Evolutionary conservation across 2,113 vertebrate species (phyloP).

Genomic region (Cettia cetti): DNA sequence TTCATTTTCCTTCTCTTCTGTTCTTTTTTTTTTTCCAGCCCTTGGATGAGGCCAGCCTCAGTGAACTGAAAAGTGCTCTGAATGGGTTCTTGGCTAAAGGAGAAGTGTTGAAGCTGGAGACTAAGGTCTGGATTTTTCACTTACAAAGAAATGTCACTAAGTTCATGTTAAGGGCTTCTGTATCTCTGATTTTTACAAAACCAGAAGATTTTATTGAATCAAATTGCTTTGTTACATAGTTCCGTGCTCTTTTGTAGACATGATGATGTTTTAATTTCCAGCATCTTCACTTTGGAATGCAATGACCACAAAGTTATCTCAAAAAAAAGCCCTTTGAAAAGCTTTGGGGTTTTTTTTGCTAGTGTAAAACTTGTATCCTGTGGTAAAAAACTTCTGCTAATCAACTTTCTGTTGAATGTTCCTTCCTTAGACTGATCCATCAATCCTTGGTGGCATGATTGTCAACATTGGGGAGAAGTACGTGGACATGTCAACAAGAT

Average conservation of each 20-base stretch:
- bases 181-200: background rate
- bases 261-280: background rate
- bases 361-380: background rate
- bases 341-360: background rate
- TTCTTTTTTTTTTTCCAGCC: slow-evolving; percentile 64
- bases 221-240: background rate
- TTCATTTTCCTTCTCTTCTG: background rate
- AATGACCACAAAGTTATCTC: background rate
- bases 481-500: slow-evolving; percentile 92
- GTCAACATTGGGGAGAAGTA: slow-evolving; percentile 96
- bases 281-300: background rate
- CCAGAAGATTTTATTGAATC: background rate
- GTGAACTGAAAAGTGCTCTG: slow-evolving; percentile 85
- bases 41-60: slow-evolving; percentile 81
- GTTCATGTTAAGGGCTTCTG: background rate
- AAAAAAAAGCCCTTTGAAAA: background rate
- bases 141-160: background rate
- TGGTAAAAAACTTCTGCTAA: background rate
- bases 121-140: slow-evolving; percentile 78
- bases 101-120: slow-evolving; percentile 87
- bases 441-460: slow-evolving; percentile 94
- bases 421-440: slow-evolving; percentile 78
- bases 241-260: background rate
- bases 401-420: background rate
- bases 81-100: slow-evolving; percentile 87